Base-by-base conservation (phyloP, 1,140 invertebrate species). In the Drosophila fuyamai region DNA sequence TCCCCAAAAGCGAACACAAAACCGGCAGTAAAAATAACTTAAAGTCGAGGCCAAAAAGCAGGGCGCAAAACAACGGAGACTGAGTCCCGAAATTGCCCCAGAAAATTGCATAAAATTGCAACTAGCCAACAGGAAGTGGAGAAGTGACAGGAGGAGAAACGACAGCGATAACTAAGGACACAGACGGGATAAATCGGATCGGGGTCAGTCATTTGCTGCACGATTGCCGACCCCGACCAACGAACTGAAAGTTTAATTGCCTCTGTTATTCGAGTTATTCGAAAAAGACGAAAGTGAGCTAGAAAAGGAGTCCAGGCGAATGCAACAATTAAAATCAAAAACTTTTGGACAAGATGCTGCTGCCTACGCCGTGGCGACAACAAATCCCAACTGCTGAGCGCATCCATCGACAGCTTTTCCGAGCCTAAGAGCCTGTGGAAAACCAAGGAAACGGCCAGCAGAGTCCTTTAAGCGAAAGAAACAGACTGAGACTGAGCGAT, bases 281-380 rank as follows among this genome's bases (percentile, higher is more conserved):
- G 13, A 46, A 32, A 55, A 50, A 46, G 14, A 16, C 46, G 36
- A 51, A 27, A 18, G 13, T 23, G 29, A 18, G 4, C n/a, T 5
- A 32, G 40, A 16, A 38, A 8, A 29, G 10, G n/a, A 68, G 32
- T 13, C 51, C 14, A 51, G 51, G 5, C 67, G 63, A 79, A 89
- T 80, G 84, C 84, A 88, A 88, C 83, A 88, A 88, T 88, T 89
- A 88, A 88, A 88, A 82, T 57, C 79, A 80, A 79, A 79, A 83
- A 88, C 36, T 88, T 88, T 77, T 46, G 32, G 65, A 88, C 84
- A 88, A 88, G 81, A 88, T 88, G 83, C 62, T 83, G 80, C 63
- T 89, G 76, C 73, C 76, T 41, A 79, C 55, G 76, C 72, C 40
- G 62, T 58, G 84, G 67, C 80, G 71, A 61, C 84, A 77, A 89